Percentiles rank a stretch among this genome's conserved stretches.
phyloP scores from a whole-genome alignment of 2,797 vertebrate genomes.

The Neopelma chrysocephalum region DNA sequence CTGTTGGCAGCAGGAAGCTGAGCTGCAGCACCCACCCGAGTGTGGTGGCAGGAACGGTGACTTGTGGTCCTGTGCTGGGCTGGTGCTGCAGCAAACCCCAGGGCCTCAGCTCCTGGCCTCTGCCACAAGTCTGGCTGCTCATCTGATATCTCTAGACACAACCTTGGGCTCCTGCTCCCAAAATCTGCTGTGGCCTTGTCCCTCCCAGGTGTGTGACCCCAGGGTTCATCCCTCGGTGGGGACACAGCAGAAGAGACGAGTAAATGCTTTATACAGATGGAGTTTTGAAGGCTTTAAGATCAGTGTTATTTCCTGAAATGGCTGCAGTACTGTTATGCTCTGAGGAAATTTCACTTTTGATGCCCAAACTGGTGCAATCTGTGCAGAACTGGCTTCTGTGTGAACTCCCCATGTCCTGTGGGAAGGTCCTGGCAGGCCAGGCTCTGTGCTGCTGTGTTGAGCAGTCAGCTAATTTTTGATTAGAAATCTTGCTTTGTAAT shows the following conservation, averaged over 20 bases:
- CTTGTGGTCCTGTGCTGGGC: background rate
- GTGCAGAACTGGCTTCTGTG: background rate
- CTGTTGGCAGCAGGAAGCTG: background rate
- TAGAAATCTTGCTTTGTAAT: background rate
- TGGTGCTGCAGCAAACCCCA: background rate
- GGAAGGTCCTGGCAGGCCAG: background rate
- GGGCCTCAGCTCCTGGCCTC: background rate
- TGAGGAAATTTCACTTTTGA: background rate
- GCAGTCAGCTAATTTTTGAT: background rate
- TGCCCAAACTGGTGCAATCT: background rate
- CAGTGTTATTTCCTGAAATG: background rate
- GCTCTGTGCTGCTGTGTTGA: background rate
- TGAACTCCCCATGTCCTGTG: background rate
- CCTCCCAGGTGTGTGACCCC: background rate
- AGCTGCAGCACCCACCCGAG: background rate
- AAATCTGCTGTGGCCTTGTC: background rate
- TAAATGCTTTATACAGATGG: background rate
- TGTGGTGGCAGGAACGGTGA: background rate
- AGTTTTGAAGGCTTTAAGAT: background rate
- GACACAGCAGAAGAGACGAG: too few relatives aligned
- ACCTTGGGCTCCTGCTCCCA: background rate
- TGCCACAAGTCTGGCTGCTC: background rate
- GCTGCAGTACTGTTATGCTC: background rate
- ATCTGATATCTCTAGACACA: background rate
- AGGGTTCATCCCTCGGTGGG: accelerated